These are phyloP conservation scores for Pelecanoides urinatrix DNA, from an alignment of 2,113 vertebrate species.

Conservation along the genomic window DNA sequence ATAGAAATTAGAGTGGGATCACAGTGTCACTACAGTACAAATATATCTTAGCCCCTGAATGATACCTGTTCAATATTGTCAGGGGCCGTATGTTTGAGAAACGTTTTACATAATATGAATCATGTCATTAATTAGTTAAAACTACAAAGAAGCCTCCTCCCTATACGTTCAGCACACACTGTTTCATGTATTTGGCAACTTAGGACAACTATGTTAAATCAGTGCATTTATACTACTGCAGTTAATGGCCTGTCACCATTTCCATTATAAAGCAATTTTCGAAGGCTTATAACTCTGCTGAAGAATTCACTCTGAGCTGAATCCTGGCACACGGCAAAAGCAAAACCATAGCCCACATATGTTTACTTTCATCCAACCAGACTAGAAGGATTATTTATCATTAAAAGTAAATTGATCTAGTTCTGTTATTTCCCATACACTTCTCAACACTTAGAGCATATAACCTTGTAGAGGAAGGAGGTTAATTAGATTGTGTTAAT, in stretches of 20 bases:
- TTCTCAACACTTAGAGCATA: slow-evolving; percentile 8
- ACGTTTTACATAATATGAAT: background rate
- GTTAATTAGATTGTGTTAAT: slow-evolving; percentile 31
- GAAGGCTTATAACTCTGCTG: slow-evolving; percentile 68
- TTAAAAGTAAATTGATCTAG: slow-evolving; percentile 40
- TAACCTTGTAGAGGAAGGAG: slow-evolving; percentile 15
- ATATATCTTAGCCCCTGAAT: slow-evolving; percentile 18
- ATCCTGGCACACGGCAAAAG: slow-evolving; percentile 62
- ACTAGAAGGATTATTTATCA: slow-evolving; percentile 36
- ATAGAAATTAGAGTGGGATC: slow-evolving; percentile 41
- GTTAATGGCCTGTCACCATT: slow-evolving; percentile 73
- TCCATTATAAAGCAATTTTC: slow-evolving; percentile 77
- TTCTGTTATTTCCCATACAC: slow-evolving; percentile 39
- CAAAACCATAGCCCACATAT: slow-evolving; percentile 33
- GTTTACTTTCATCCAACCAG: slow-evolving; percentile 58
- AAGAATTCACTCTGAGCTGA: slow-evolving; percentile 62
- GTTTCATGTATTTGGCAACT: slow-evolving; percentile 22
- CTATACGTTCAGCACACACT: background rate
- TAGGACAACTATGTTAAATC: slow-evolving; percentile 41
- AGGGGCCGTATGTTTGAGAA: background rate
- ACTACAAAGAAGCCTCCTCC: background rate
- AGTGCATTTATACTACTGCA: slow-evolving; percentile 30
- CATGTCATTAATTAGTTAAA: background rate
- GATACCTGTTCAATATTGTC: background rate
- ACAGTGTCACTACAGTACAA: background rate